Evolutionary conservation across 2,113 vertebrate species (phyloP).

Genomic region (Coturnix japonica): DNA sequence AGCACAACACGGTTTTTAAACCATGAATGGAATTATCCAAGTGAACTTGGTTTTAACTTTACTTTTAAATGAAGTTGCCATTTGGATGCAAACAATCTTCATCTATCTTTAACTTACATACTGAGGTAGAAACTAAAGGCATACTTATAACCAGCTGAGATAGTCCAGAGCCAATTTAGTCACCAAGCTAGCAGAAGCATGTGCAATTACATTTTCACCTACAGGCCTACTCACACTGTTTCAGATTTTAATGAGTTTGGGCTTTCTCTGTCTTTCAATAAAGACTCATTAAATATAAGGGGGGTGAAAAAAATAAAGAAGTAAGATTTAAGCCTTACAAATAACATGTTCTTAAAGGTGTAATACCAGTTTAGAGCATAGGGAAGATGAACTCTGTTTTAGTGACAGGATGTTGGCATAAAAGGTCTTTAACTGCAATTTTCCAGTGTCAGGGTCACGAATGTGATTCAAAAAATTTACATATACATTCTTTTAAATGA

Average conservation of each 20-base stretch:
- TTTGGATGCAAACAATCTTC: not conserved
- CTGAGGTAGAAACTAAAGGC: not conserved
- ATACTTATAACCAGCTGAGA: rapidly evolving
- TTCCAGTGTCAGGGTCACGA: not conserved
- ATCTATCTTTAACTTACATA: not conserved
- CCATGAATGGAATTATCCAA: not conserved
- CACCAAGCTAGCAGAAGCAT: not conserved
- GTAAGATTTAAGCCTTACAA: not conserved
- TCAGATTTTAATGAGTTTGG: not conserved
- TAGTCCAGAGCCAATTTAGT: not conserved
- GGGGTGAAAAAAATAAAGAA: not conserved
- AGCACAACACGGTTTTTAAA: not conserved
- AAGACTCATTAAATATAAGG: not conserved
- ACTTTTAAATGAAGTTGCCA: not conserved
- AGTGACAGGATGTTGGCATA: not conserved
- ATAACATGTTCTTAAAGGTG: not conserved
- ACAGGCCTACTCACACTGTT: not conserved
- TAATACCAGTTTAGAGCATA: not conserved
- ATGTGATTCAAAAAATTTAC: not conserved
- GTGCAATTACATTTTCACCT: not conserved
- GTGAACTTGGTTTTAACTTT: not conserved
- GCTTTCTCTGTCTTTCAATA: not conserved
- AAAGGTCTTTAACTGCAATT: not conserved
- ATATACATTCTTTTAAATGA: not conserved
- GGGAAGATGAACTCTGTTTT: not conserved